Conservation (phyloP, 2,797 vertebrate genomes). For the Siniperca scherzeri region DNA sequence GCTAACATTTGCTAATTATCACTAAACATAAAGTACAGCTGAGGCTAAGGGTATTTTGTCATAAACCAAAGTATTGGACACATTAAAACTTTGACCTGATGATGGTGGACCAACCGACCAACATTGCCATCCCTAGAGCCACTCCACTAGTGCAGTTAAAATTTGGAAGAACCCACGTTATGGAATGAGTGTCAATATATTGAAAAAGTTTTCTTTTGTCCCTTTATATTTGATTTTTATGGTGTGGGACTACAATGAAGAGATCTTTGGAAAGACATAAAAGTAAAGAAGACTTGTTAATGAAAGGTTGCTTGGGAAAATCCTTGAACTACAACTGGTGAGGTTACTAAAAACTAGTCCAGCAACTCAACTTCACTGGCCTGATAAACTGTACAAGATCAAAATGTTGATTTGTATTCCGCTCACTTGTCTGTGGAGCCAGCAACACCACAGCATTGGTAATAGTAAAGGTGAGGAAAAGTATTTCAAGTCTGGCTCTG, state of each 20-base stretch:
- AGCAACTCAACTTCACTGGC: constrained; percentile 1
- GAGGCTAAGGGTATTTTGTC: background rate
- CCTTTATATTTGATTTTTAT: background rate
- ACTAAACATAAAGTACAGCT: background rate
- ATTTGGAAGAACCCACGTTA: background rate
- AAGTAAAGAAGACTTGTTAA: background rate
- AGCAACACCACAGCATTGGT: background rate
- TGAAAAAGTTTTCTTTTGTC: background rate
- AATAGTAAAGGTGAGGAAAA: constrained; percentile 8
- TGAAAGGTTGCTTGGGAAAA: background rate
- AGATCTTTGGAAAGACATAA: background rate
- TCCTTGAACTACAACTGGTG: constrained; percentile 1
- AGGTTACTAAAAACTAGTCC: background rate
- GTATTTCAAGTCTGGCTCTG: constrained; percentile 3
- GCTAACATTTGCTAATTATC: background rate
- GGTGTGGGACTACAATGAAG: background rate
- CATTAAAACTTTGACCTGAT: background rate
- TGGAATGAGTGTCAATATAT: background rate
- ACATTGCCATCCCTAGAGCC: too few species aligned
- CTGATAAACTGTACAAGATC: constrained; percentile 10
- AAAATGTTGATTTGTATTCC: constrained; percentile 1
- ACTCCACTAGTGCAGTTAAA: too few species aligned
- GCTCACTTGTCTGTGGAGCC: constrained; percentile 4
- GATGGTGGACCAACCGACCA: background rate
- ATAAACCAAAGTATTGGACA: background rate